Evolutionary conservation across 2,888 invertebrate species (phyloP).

Genomic region (Cynaeus angustus): DNA sequence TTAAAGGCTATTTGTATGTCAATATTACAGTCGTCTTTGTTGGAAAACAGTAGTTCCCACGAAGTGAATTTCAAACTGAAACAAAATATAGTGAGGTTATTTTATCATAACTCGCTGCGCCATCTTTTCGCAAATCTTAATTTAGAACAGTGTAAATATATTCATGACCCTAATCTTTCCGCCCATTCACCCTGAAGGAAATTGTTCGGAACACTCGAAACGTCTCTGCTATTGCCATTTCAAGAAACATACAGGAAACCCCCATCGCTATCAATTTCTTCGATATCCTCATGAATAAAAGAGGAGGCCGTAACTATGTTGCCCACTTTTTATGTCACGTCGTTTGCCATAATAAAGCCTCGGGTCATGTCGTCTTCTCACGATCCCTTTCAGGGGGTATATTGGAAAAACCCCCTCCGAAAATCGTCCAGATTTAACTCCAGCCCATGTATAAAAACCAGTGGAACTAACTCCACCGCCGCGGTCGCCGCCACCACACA

Average conservation of each 20-base stretch:
- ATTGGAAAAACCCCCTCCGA: not conserved
- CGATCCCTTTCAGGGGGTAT: not conserved
- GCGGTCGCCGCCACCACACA: slow-evolving; percentile 35
- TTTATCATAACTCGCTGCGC: no score
- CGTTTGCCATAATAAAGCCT: slow-evolving; percentile 34
- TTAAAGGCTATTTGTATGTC: no score
- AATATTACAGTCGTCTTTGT: no score
- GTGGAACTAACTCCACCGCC: slow-evolving; percentile 13
- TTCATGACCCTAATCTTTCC: no score
- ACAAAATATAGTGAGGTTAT: no score
- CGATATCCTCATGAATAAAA: slow-evolving; percentile 41
- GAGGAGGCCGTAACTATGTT: slow-evolving; percentile 35
- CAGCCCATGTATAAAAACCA: not conserved
- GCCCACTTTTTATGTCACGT: slow-evolving; percentile 37
- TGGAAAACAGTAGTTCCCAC: no score
- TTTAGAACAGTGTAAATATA: no score
- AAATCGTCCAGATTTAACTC: not conserved
- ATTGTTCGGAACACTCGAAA: no score
- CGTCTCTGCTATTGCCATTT: slow-evolving; percentile 1
- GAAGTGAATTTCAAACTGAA: no score
- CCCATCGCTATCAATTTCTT: slow-evolving; percentile 24
- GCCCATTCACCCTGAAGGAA: no score
- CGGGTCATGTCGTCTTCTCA: slow-evolving; percentile 18
- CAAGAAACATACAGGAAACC: slow-evolving; percentile 15
- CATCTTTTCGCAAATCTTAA: no score